These are phyloP conservation scores for Ostrea edulis DNA, from an alignment of 1,140 invertebrate genomes.

Conservation along the genomic window DNA sequence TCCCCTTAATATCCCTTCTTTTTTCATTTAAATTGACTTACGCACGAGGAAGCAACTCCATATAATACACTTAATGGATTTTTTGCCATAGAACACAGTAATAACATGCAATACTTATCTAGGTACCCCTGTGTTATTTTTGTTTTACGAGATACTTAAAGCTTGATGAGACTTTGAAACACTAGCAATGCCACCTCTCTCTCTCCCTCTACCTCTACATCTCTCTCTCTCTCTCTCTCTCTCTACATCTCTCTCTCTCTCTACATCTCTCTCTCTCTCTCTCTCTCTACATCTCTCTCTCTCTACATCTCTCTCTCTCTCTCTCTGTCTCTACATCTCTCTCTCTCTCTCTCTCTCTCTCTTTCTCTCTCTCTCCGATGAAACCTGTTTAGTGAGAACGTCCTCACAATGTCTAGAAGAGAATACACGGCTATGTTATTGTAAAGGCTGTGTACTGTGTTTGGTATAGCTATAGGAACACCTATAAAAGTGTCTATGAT, in stretches of 20 bases:
- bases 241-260: neutral
- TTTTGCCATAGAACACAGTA: neutral
- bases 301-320: neutral
- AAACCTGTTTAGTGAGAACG: too few relatives aligned
- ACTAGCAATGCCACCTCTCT: neutral
- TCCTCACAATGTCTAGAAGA: too few relatives aligned
- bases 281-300: too few relatives aligned
- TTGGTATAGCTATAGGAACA: too few relatives aligned
- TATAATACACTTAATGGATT: neutral
- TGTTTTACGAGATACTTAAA: conserved; percentile 23
- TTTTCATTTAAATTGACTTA: conserved; percentile 24
- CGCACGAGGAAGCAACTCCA: neutral
- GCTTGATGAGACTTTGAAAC: conserved; percentile 20
- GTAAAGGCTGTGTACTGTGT: too few relatives aligned
- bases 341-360: too few relatives aligned
- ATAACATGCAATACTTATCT: conserved; percentile 7
- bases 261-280: too few relatives aligned
- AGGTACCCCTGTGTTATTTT: neutral
- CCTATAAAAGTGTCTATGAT: too few relatives aligned
- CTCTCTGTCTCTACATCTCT: neutral
- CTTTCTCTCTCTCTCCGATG: too few relatives aligned
- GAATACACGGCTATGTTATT: too few relatives aligned
- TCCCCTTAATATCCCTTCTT: neutral
- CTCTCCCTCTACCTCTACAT: too few relatives aligned
- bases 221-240: neutral